Conservation (phyloP, 2,113 vertebrate species). For the Bufo bufo region DNA sequence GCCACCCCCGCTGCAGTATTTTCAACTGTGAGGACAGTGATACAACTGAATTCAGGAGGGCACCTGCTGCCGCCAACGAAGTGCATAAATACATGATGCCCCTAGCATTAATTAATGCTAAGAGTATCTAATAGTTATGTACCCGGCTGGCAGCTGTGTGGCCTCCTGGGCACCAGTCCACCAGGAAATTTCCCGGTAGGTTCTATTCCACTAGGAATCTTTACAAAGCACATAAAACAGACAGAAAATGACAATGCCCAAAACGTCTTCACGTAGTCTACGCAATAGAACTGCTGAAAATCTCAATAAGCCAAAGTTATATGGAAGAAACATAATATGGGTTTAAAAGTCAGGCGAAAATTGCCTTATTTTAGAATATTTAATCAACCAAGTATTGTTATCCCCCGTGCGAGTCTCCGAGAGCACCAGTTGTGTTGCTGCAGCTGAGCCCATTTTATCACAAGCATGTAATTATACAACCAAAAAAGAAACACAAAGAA, state of each 20-base stretch:
- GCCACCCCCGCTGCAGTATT: no score
- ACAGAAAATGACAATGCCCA: not conserved
- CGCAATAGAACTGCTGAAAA: not conserved
- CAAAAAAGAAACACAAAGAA: constrained; percentile 8
- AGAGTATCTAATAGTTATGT: no score
- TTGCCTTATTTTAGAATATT: constrained; percentile 29
- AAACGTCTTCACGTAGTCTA: not conserved
- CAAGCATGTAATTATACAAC: constrained; percentile 2
- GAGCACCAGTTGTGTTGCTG: constrained; percentile 25
- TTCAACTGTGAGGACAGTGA: no score
- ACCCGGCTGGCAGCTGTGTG: no score
- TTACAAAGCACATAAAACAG: not conserved
- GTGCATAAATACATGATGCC: no score
- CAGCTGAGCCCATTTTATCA: constrained; percentile 38
- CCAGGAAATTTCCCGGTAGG: no score
- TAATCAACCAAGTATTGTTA: constrained; percentile 44
- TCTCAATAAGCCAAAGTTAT: not conserved
- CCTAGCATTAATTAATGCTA: no score
- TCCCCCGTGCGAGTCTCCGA: not conserved
- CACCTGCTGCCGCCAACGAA: no score
- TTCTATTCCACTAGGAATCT: not conserved
- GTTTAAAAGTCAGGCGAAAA: not conserved
- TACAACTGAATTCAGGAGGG: no score
- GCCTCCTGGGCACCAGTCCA: no score
- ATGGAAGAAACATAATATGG: constrained; percentile 21